Base-by-base conservation (phyloP, 2,888 invertebrate genomes). In the Heliconius sara region DNA sequence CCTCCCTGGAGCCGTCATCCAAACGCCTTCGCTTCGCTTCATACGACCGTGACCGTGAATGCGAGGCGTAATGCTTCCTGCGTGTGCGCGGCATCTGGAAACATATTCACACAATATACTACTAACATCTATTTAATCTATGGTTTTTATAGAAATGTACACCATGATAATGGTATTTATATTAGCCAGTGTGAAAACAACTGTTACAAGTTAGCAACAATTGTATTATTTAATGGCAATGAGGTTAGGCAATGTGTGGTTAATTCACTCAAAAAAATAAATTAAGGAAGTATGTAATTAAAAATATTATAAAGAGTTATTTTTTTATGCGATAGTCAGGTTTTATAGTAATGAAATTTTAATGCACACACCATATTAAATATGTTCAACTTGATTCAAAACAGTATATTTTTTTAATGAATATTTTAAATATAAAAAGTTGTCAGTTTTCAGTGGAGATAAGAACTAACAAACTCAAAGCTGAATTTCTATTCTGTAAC, bases 71-170 rank as follows among this genome's bases (percentile, higher is more conserved):
- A 91, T 97, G 97, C 95, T 97, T 97, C 95, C 98, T 97, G 87
- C 97, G 96, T 84, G 97, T 97, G 87, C 97, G 97, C 89, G 98
- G 98, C 98, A 98, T 98, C 98, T 98, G 95, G 79, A 91, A 92
- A 57, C 16, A 75, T 65, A 75, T 25, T 25, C 12, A n/a, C 27
- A 65, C 52, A 39, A 39, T 43, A 70, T 57, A 68, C 30, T 39
- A 66, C 13, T 30, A 43, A 70, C 6, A n/a, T 47, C 68, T 12
- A 70, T 52, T 52, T 52, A 30, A 74, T 3, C n/a, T 34, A 63
- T 7, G 0, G 3, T n/a, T 30, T 16, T 34, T 1, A 27, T 39
- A 47, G 25, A 6, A 34, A 77, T 77, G 82, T 84, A 83, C 85
- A 84, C 85, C 86, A 86, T 85, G 71, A 82, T 65, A 19, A 84